Evolutionary conservation across 2,797 vertebrate species (phyloP), one percentile per base, ranked within the genome.

Genomic region (Nasua narica): DNA sequence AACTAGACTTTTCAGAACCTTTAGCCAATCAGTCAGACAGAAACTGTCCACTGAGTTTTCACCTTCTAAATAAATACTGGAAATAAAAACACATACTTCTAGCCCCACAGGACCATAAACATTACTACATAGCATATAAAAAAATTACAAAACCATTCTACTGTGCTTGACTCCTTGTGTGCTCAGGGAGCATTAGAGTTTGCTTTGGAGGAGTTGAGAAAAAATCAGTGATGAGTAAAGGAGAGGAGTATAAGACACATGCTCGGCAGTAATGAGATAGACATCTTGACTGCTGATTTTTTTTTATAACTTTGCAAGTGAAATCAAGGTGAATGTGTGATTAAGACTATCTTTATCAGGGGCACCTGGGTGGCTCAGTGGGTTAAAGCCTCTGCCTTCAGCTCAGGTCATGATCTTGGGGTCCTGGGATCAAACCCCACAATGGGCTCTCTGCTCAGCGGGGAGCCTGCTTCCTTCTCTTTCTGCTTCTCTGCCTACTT

Each of bases 171-270:
- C 52, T 8, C 11, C 70, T 60, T 37, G 21, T 0, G 1, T 7
- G 48, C 8, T 14, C 3, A 65, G n/a, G 18, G 65, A 70, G 11
- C 3, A 12, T 27, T 32, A 21, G 19, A 37, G 32, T 4, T 3
- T n/a, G 11, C 32, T 27, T 37, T 18, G 62, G 50, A 27, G 89
- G 56, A 67, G n/a, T 5, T 29, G 37, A 58, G 37, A 46, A 27
- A 27, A 6, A 52, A 50, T 9, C 16, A 27, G 16, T 60, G 29
- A 29, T 3, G 23, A 87, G 37, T 25, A 83, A 60, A 83, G 27
- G 1, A 37, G 21, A 52, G 32, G 32, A 10, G 27, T 50, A 3
- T 54, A 19, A 25, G 62, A 18, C 9, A 1, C 0, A 14, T 1
- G 1, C 6, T 8, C 18, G 65, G 15, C 12, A 37, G 37, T 14